phyloP scores from a whole-genome alignment of 1,140 invertebrate species.

The Tetramorium parvispinum region DNA sequence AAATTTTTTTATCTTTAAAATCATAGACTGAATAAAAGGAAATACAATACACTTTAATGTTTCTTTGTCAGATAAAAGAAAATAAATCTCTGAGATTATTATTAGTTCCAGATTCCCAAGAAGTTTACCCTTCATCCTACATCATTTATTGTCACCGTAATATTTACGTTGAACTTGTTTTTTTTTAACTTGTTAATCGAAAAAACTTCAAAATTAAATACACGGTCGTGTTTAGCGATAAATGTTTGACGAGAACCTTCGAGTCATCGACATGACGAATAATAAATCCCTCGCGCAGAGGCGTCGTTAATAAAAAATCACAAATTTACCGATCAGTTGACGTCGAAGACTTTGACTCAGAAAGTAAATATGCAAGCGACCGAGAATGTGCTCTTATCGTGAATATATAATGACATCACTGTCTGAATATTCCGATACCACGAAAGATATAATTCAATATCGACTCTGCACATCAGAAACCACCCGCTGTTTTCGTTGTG shows the following conservation, averaged over 20 bases:
- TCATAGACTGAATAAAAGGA: background rate
- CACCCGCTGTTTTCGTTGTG: conserved; percentile 5
- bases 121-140: background rate
- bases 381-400: conserved; percentile 35
- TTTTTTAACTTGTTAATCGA: conserved; percentile 5
- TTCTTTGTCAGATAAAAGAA: background rate
- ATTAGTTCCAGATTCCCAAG: background rate
- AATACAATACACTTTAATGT: background rate
- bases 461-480: background rate
- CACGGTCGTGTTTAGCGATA: background rate
- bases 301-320: conserved; percentile 31
- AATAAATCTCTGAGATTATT: background rate
- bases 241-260: background rate
- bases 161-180: background rate
- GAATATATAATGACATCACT: conserved; percentile 43
- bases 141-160: background rate
- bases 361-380: conserved; percentile 39
- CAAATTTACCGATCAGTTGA: conserved; percentile 36
- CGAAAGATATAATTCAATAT: conserved; percentile 36
- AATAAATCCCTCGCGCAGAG: background rate
- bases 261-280: background rate
- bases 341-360: background rate
- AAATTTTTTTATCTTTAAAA: background rate
- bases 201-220: conserved; percentile 15
- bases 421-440: conserved; percentile 36